Percentiles rank a stretch among this genome's conserved stretches.
These are phyloP conservation scores for Ichneumoninae sp. DNA, from an alignment of 2,888 invertebrate genomes.

Conservation along the genomic window DNA sequence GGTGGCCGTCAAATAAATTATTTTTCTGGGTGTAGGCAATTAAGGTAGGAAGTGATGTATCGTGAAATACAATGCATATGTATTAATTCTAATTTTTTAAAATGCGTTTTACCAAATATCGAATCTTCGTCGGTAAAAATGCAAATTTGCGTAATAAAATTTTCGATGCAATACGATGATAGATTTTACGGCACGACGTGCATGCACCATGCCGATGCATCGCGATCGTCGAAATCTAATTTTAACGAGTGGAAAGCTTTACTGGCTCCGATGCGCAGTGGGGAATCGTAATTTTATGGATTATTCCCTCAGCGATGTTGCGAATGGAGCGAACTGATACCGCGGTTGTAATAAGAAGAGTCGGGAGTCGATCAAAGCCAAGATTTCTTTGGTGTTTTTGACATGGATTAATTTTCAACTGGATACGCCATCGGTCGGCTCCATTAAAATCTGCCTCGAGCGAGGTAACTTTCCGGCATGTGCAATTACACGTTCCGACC, in stretches of 20 bases:
- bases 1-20: too few species aligned
- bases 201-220: neutral
- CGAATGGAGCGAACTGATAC: neutral
- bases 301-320: neutral
- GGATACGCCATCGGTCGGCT: conserved; percentile 25
- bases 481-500: conserved; percentile 41
- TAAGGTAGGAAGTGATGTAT: neutral
- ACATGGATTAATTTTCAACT: conserved; percentile 26
- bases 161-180: neutral
- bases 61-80: neutral
- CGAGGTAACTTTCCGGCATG: conserved; percentile 30
- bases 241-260: neutral
- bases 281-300: conserved; percentile 11
- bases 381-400: conserved; percentile 36
- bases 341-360: conserved; percentile 6
- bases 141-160: too few species aligned
- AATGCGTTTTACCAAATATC: too few species aligned
- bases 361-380: conserved; percentile 5
- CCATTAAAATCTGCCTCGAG: conserved; percentile 20
- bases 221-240: neutral
- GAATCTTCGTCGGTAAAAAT: too few species aligned
- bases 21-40: too few species aligned
- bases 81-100: too few species aligned
- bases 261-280: neutral
- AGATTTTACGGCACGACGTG: neutral